Evolutionary conservation across 2,797 vertebrate species (phyloP).

Genomic region (Lepilemur ruficaudatus): DNA sequence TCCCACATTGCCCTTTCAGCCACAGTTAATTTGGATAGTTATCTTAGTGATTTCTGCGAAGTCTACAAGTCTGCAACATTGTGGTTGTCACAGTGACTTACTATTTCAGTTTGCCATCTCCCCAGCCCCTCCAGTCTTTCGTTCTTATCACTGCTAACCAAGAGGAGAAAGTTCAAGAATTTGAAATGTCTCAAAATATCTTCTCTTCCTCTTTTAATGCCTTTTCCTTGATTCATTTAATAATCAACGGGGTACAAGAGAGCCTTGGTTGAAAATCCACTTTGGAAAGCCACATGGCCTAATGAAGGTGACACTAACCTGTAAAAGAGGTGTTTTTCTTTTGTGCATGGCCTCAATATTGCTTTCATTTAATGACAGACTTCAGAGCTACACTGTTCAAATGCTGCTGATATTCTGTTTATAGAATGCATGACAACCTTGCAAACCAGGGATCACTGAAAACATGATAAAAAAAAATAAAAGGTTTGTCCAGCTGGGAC

Average conservation of each 20-base stretch:
- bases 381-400: conserved; percentile 43
- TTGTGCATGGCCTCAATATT: conserved; percentile 42
- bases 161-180: conserved; percentile 59
- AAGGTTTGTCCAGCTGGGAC: background rate
- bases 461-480: conserved; percentile 16
- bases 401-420: conserved; percentile 9
- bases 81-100: background rate
- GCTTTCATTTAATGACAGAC: conserved; percentile 36
- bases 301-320: background rate
- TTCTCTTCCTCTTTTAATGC: conserved; percentile 32
- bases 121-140: background rate
- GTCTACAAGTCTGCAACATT: background rate
- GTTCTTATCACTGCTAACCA: background rate
- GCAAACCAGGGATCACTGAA: background rate
- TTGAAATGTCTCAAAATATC: conserved; percentile 21
- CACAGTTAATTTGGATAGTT: background rate
- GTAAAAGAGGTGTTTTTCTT: background rate
- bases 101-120: background rate
- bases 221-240: conserved; percentile 64
- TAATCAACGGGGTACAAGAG: conserved; percentile 62
- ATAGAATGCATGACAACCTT: conserved; percentile 11
- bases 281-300: background rate
- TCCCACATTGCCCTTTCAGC: background rate
- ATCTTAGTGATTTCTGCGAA: background rate
- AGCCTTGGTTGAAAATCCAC: conserved; percentile 69